phyloP scores from a whole-genome alignment of 2,113 vertebrate genomes.

The Barbus barbus region DNA sequence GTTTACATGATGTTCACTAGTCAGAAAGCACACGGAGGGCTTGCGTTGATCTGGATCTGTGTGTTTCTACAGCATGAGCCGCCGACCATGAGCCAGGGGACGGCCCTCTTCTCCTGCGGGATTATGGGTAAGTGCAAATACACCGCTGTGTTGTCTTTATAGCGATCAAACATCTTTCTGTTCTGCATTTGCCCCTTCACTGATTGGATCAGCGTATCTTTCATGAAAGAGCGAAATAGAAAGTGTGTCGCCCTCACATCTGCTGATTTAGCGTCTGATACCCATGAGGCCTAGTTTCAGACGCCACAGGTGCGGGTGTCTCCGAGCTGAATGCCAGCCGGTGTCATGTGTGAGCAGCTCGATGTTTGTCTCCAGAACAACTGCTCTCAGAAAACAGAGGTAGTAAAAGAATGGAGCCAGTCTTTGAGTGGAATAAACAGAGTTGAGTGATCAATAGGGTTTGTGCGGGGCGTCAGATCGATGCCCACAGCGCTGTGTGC shows the following conservation, averaged over 20 bases:
- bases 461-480: slow-evolving; percentile 26
- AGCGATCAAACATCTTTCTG: neutral
- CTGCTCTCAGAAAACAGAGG: slow-evolving; percentile 12
- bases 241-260: neutral
- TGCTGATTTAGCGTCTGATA: too few species aligned
- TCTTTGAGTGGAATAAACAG: too few species aligned
- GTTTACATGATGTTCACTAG: neutral
- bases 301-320: neutral
- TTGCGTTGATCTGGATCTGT: slow-evolving; percentile 2
- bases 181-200: neutral
- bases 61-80: slow-evolving; percentile 83
- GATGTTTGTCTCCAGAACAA: neutral
- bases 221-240: neutral
- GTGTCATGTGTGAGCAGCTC: neutral
- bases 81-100: slow-evolving; percentile 93
- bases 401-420: slow-evolving; percentile 9
- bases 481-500: slow-evolving; percentile 30
- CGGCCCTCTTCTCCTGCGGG: slow-evolving; percentile 91
- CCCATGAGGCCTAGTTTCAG: neutral
- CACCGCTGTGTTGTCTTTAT: slow-evolving; percentile 33
- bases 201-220: neutral
- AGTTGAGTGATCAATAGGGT: slow-evolving; percentile 33
- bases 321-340: too few species aligned
- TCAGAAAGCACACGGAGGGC: too few species aligned
- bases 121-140: slow-evolving; percentile 84